phyloP scores from a whole-genome alignment of 2,113 vertebrate genomes.

The Cranoglanis bouderius region DNA sequence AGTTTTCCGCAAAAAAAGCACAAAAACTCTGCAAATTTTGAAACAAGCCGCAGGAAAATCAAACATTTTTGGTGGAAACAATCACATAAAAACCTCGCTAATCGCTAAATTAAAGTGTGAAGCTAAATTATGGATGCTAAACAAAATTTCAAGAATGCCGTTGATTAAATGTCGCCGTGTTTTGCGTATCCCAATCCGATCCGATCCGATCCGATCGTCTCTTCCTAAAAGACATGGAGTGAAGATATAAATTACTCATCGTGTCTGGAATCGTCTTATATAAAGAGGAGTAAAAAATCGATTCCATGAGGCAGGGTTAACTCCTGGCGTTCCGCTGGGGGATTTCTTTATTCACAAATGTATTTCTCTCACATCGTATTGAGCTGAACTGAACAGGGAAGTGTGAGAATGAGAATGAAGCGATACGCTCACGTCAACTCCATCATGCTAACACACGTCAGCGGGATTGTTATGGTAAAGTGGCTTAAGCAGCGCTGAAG shows the following conservation, averaged over 20 bases:
- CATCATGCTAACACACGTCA: neutral
- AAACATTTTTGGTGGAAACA: too few species aligned
- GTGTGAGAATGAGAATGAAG: neutral
- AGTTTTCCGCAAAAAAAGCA: too few species aligned
- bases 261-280: neutral
- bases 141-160: neutral
- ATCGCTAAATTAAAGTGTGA: neutral
- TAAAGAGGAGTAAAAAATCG: neutral
- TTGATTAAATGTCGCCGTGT: neutral
- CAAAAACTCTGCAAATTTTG: too few species aligned
- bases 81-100: too few species aligned
- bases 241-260: neutral
- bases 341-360: neutral
- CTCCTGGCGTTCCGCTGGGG: neutral
- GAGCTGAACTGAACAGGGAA: neutral
- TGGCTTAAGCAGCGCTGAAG: neutral
- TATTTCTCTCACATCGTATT: neutral
- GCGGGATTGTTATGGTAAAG: neutral
- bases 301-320: neutral
- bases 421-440: constrained; percentile 5
- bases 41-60: too few species aligned
- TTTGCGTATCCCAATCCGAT: too few species aligned
- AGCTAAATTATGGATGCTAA: neutral
- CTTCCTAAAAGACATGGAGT: neutral
- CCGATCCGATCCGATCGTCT: neutral